These are phyloP conservation scores for Bellardia pandia DNA, from an alignment of 2,888 invertebrate species.

Conservation along the genomic window DNA sequence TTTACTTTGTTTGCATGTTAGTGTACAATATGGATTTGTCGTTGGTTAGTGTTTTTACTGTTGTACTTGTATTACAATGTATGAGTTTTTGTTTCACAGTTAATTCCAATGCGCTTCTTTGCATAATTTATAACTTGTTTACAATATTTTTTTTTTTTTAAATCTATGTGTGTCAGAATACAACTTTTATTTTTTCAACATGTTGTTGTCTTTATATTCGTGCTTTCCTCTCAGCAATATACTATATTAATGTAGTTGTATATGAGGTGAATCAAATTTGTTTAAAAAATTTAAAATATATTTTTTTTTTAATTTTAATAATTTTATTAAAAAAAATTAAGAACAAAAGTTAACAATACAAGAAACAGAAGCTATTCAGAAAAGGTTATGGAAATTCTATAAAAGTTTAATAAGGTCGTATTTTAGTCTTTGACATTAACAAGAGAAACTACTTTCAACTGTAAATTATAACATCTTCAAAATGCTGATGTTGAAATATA, in stretches of 20 bases:
- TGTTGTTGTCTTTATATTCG: background rate
- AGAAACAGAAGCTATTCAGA: no score
- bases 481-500: no score
- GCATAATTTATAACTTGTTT: slow-evolving; percentile 72
- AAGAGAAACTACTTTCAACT: no score
- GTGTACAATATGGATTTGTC: slow-evolving; percentile 18
- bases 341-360: no score
- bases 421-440: no score
- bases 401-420: no score
- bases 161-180: background rate
- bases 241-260: background rate
- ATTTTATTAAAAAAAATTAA: no score
- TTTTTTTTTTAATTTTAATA: no score
- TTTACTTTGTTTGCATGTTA: slow-evolving; percentile 2
- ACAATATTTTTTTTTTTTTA: slow-evolving; percentile 56
- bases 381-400: no score
- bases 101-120: slow-evolving; percentile 68
- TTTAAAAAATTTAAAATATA: no score
- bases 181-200: slow-evolving; percentile 10
- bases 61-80: background rate
- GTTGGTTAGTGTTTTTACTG: background rate
- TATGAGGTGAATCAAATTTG: background rate
- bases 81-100: slow-evolving; percentile 39
- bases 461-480: no score
- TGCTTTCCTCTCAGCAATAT: slow-evolving; percentile 17